phyloP scores from a whole-genome alignment of 2,113 vertebrate genomes.

The Tachysurus vachellii region DNA sequence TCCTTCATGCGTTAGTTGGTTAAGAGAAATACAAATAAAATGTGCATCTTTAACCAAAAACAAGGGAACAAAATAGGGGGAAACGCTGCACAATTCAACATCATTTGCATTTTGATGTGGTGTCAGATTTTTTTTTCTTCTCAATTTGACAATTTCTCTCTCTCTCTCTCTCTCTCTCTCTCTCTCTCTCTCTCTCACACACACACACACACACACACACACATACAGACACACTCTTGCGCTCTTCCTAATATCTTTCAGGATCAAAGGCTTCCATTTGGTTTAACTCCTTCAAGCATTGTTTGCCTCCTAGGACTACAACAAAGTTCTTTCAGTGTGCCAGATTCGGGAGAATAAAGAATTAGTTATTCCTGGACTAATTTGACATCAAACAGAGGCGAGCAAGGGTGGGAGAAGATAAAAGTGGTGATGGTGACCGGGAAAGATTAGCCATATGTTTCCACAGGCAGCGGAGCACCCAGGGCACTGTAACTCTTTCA shows the following conservation, averaged over 20 bases:
- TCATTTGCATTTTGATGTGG: constrained; percentile 73
- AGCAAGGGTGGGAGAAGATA: constrained; percentile 63
- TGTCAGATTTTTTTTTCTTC: constrained; percentile 57
- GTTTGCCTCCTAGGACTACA: constrained; percentile 72
- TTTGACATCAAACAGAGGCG: constrained; percentile 70
- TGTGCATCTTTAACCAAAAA: constrained; percentile 64
- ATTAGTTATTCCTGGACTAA: constrained; percentile 69
- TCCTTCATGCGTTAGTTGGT: constrained; percentile 51
- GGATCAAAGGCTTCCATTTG: constrained; percentile 74
- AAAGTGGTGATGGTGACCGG: constrained; percentile 60
- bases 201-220: too few relatives aligned
- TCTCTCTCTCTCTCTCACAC: too few relatives aligned
- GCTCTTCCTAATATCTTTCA: constrained; percentile 69
- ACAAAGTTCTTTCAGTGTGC: constrained; percentile 61
- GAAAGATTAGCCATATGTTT: constrained; percentile 58
- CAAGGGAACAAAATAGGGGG: constrained; percentile 52
- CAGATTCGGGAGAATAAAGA: constrained; percentile 63
- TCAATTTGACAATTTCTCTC: constrained; percentile 58
- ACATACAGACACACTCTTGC: constrained; percentile 21
- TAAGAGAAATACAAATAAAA: constrained; percentile 64
- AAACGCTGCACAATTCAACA: constrained; percentile 60
- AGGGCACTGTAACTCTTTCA: constrained; percentile 35
- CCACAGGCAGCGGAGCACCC: constrained; percentile 50
- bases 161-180: too few relatives aligned
- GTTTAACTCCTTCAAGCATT: constrained; percentile 70